Evolutionary conservation across 2,113 vertebrate genomes (phyloP), one percentile per base, ranked within the genome.

Genomic region (Lophius piscatorius): DNA sequence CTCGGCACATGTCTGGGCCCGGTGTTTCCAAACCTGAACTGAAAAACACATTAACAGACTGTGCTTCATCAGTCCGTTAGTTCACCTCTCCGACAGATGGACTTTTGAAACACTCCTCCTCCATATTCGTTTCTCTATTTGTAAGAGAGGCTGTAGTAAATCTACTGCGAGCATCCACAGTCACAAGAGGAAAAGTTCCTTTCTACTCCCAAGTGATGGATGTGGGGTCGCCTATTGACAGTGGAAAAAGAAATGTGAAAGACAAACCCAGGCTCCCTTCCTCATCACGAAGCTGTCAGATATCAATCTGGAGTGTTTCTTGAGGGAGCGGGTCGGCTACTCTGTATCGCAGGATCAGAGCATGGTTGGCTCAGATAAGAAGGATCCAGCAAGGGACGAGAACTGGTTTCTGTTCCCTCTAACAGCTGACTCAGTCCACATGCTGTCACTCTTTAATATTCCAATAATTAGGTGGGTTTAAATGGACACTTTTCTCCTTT

Each of bases 361-460:
- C 61, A 48, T 88, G 85, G 75, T 48, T n/a, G 55, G 56, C 49
- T 51, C 50, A 78, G 87, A 88, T 88, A 90, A 89, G 85, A 66
- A 24, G 44, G 70, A 86, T 74, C 70, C 77, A 79, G 58, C 40
- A 63, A 73, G 63, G 44, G 60, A 47, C 24, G 55, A 55, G 52
- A 47, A 65, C 49, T 42, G 29, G 33, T 11, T 39, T 61, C 49
- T 41, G 47, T 58, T 47, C 40, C 39, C 22, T 22, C 63, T 70
- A 58, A 67, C 61, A 48, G 60, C 60, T 28, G 50, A 70, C 47
- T 47, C 20, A 20, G n/a, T n/a, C n/a, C n/a, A n/a, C n/a, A n/a
- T n/a, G n/a, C n/a, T n/a, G n/a, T n/a, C n/a, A n/a, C n/a, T n/a
- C n/a, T n/a, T n/a, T n/a, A n/a, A n/a, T n/a, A n/a, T n/a, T n/a